Evolutionary conservation across 1,140 invertebrate species (phyloP), one percentile per base, ranked within the genome.

Genomic region (Neodiprion lecontei): DNA sequence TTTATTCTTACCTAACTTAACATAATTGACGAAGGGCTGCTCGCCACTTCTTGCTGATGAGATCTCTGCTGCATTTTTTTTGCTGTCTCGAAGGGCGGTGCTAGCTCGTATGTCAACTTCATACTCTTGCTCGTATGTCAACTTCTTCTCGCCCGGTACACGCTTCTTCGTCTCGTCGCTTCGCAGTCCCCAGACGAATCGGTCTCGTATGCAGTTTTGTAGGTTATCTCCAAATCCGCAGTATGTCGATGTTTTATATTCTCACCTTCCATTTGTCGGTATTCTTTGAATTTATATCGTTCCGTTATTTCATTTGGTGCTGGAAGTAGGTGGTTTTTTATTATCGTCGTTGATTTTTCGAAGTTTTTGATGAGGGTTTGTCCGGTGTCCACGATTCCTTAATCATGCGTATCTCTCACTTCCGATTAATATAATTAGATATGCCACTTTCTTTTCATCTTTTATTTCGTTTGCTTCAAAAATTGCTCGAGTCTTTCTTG

Each of bases 171-270:
- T 69, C 2, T 75, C 66, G 7, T 78, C 79, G 21, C 72, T 78
- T 17, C 68, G 70, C n/a, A 85, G 69, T 7, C 84, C 81, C 75
- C 78, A 82, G 0, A 86, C 78, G 66, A 86, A 83, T 74, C 80
- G 78, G 72, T 87, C 82, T 70, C 80, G 67, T 17, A 85, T 53
- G 17, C 48, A 67, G 9, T 77, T 79, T 7, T 83, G 76, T 11
- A 83, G 73, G n/a, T 74, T 75, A 1, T 1, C 67, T 7, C 79
- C 82, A 78, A 83, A 85, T 9, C 81, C 75, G 72, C 83, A 84
- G 68, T 80, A 28, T 4, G 75, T 78, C 10, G 81, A 79, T 11
- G 80, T 72, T 77, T 76, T 10, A 78, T 21, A 8, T 53, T 14
- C 49, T 77, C 72, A n/a, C 50, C 69, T 10, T 77, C 74, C 1